Percentiles rank a stretch among this genome's conserved stretches.
phyloP scores from a whole-genome alignment of 1,140 invertebrate species.

The Drosophila repleta region DNA sequence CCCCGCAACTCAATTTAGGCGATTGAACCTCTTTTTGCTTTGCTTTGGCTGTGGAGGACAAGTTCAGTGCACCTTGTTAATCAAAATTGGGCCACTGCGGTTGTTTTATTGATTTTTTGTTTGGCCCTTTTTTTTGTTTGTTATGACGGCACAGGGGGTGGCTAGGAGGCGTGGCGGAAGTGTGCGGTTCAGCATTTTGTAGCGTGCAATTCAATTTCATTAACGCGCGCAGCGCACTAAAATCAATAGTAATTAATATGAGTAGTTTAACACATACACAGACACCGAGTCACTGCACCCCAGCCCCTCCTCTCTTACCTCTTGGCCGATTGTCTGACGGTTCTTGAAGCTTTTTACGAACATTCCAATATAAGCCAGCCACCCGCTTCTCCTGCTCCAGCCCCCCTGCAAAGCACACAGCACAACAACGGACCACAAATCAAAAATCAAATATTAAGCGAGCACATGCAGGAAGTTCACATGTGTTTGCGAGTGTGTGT shows the following conservation, averaged over 20 bases:
- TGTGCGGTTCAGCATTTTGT: conserved; percentile 43
- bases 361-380: conserved; percentile 40
- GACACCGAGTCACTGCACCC: neutral
- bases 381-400: neutral
- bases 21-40: neutral
- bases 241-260: conserved; percentile 83
- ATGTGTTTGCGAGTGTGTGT: conserved; percentile 12
- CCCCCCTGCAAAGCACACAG: conserved; percentile 8
- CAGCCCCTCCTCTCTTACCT: too few species aligned
- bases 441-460: conserved; percentile 82
- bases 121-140: conserved; percentile 18
- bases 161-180: neutral
- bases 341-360: conserved; percentile 23
- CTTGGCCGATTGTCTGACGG: neutral
- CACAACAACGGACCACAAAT: conserved; percentile 68
- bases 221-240: conserved; percentile 68
- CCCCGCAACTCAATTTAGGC: too few species aligned
- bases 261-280: conserved; percentile 64
- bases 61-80: conserved; percentile 63
- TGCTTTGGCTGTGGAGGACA: neutral
- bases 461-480: conserved; percentile 30
- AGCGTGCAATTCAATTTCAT: conserved; percentile 77
- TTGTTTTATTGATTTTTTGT: conserved; percentile 68
- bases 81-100: conserved; percentile 70
- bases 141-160: neutral